These are phyloP conservation scores for Caiman crocodilus DNA, from an alignment of 2,797 vertebrate genomes.

Conservation along the genomic window DNA sequence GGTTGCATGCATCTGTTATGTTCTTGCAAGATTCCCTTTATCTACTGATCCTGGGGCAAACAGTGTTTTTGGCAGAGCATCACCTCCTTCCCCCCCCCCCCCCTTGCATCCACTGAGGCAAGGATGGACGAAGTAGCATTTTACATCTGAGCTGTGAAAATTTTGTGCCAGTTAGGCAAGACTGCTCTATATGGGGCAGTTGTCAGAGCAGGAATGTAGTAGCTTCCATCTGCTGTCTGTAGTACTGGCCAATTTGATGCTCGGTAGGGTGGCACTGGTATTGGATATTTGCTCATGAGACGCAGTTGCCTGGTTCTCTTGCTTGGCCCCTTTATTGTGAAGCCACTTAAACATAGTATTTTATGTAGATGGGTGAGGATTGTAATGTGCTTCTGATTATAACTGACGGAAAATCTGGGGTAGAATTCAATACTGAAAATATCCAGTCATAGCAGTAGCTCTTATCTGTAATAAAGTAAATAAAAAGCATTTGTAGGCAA, in stretches of 20 bases:
- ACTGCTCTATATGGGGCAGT: not conserved
- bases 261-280: not conserved
- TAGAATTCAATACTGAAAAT: not conserved
- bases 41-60: not conserved
- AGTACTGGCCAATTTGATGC: not conserved
- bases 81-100: not conserved
- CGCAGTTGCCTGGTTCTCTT: not conserved
- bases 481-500: not conserved
- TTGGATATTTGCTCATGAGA: not conserved
- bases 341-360: not conserved
- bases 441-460: not conserved
- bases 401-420: not conserved
- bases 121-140: not conserved
- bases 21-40: not conserved
- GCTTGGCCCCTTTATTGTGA: not conserved
- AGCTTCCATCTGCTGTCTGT: not conserved
- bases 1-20: not conserved
- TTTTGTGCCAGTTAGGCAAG: not conserved
- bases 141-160: rapidly evolving
- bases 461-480: not conserved
- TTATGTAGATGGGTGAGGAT: not conserved
- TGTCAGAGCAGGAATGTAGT: not conserved
- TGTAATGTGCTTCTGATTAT: not conserved
- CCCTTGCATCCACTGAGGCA: not conserved
- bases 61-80: not conserved